Evolutionary conservation across 2,888 invertebrate genomes (phyloP), one percentile per base, ranked within the genome.

Genomic region (Xestia sexstrigata): DNA sequence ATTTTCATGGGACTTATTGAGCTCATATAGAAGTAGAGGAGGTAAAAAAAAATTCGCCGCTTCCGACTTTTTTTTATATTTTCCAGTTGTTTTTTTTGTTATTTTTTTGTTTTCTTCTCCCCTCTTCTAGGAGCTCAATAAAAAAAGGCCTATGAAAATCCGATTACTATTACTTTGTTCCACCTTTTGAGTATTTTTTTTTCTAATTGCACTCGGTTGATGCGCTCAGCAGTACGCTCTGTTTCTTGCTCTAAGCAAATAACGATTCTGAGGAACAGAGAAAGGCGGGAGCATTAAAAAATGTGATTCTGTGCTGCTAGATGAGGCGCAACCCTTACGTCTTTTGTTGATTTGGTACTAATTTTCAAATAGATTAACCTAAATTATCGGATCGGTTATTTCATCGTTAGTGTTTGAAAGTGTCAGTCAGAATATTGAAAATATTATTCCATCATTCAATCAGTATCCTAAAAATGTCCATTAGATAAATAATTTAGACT

Each of bases 401-500:
- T 47, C 4, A 26, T 42, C 23, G 23, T 2, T 11, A 30, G 15
- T 47, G 26, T 15, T 30, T 30, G 15, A 15, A 47, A 23, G 2
- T 7, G 2, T 3, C 3, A 65, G 3, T 1, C n/a, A 42, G 5
- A 20, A 62, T 62, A 62, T 62, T 20, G 1, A 9, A 60, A 20
- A 30, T 58, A 3, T 26, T 42, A 9, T n/a, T 17, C 1, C 17
- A 9, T 42, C 39, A 9, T 65, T 65, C n/a, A 17, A n/a, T 42
- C 13, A 42, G 66, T 66, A 0, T 42, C n/a, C 2, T 26, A 42
- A 39, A 45, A 67, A 20, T 26, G 1, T 26, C 45, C 4, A 15
- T 1, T 52, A 66, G 65, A 82, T 78, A 77, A 73, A 77, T 71
- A 74, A 82, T 82, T 74, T 85, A 58, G 86, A 71, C 45, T 68